phyloP scores from a whole-genome alignment of 2,797 vertebrate species.

The Gila robusta region DNA sequence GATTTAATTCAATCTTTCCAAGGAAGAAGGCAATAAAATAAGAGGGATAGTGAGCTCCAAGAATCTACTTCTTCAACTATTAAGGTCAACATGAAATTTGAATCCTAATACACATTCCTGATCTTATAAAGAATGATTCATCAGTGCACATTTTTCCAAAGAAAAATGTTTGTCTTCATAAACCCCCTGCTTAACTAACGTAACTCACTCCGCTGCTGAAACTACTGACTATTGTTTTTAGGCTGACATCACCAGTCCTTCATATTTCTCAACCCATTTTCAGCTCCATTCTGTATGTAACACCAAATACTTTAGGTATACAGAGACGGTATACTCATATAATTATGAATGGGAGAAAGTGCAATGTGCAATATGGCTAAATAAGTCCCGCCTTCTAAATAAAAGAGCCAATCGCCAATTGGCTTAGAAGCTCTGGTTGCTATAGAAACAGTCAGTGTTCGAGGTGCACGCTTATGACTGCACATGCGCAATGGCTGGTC shows the following conservation, averaged over 20 bases:
- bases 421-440: background rate
- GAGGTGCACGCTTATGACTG: background rate
- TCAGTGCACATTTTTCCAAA: background rate
- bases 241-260: no score
- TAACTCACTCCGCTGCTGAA: background rate
- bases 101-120: background rate
- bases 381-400: background rate
- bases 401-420: background rate
- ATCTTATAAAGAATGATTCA: background rate
- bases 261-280: background rate
- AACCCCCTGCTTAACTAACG: background rate
- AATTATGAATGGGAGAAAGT: background rate
- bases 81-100: background rate
- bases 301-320: background rate
- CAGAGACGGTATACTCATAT: background rate
- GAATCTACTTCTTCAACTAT: background rate
- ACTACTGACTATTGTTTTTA: background rate
- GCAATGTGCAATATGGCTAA: background rate
- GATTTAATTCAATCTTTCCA: conserved; percentile 31
- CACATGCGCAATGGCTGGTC: background rate
- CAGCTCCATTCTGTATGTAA: background rate
- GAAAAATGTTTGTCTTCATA: background rate
- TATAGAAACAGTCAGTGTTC: background rate
- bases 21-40: background rate
- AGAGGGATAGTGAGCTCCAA: background rate